A percentile compares a stretch with the other conserved stretches of the same genome.
These are phyloP conservation scores for Cheilosia impressa DNA, from an alignment of 2,888 invertebrate genomes.

Conservation along the genomic window DNA sequence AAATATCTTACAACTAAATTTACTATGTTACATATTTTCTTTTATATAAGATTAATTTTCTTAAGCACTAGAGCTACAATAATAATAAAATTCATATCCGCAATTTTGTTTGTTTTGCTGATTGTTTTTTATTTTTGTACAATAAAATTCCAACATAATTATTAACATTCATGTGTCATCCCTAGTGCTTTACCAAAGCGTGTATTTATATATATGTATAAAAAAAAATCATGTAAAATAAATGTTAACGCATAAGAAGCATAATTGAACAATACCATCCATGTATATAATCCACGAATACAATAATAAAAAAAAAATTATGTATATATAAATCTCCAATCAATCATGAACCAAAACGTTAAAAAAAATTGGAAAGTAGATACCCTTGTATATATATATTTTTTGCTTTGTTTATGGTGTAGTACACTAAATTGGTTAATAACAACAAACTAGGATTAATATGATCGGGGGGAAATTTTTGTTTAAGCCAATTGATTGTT, in stretches of 20 bases:
- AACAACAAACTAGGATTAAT: conserved; percentile 74
- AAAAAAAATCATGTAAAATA: conserved; percentile 51
- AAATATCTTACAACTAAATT: conserved; percentile 61
- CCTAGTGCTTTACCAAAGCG: conserved; percentile 75
- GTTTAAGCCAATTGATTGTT: conserved; percentile 76
- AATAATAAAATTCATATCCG: conserved; percentile 44
- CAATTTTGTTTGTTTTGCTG: conserved; percentile 38
- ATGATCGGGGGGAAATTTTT: conserved; percentile 63
- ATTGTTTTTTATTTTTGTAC: conserved; percentile 64
- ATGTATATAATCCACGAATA: conserved; percentile 68
- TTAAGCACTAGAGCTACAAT: conserved; percentile 73
- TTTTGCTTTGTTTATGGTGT: conserved; percentile 66
- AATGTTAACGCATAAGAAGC: conserved; percentile 71
- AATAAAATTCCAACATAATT: conserved; percentile 69
- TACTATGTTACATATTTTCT: conserved; percentile 66
- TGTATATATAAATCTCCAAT: conserved; percentile 69
- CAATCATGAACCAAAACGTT: conserved; percentile 62
- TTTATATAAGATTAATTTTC: conserved; percentile 58
- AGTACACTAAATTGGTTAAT: conserved; percentile 72
- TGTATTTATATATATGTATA: conserved; percentile 56
- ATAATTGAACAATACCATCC: conserved; percentile 73
- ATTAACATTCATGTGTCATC: conserved; percentile 73
- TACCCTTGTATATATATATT: conserved; percentile 56
- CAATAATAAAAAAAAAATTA: conserved; percentile 48
- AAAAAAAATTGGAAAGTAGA: conserved; percentile 57